A percentile compares a stretch with the other conserved stretches of the same genome.
Conservation (phyloP, 2,113 vertebrate species). For the Phainopepla nitens region DNA sequence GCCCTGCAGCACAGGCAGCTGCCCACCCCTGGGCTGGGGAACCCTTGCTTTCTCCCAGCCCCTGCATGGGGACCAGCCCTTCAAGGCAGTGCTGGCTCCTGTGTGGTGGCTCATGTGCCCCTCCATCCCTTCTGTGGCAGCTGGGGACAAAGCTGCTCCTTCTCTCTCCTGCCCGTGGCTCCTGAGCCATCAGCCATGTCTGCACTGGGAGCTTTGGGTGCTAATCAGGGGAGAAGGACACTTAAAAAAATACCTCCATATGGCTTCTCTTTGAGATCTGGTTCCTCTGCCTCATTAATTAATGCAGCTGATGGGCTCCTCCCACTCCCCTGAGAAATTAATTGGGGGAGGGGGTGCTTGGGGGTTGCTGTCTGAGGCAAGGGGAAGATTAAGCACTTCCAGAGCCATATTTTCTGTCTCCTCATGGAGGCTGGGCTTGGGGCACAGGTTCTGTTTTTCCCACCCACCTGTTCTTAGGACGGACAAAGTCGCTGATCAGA, state of each 20-base stretch:
- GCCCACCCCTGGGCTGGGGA: neutral
- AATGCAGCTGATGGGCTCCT: neutral
- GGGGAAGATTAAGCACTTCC: neutral
- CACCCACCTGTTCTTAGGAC: neutral
- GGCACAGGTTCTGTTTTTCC: neutral
- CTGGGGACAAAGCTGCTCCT: neutral
- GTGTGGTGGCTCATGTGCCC: fast-evolving
- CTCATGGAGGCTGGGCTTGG: neutral
- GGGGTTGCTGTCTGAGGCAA: neutral
- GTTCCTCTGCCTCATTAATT: constrained; percentile 23
- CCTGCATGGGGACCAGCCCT: neutral
- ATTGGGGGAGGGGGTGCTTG: neutral
- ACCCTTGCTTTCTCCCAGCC: neutral
- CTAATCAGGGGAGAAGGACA: neutral
- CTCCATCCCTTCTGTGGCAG: neutral
- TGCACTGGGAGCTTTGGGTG: neutral
- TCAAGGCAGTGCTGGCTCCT: neutral
- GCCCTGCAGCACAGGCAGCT: neutral
- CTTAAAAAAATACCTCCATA: neutral
- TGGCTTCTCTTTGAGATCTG: neutral
- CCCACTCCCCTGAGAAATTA: neutral
- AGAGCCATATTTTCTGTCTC: neutral
- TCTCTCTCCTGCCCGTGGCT: neutral
- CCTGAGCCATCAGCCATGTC: neutral
- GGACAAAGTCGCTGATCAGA: neutral